A percentile compares a stretch with the other conserved stretches of the same genome.
These are phyloP conservation scores for Cynoglossus semilaevis DNA, from an alignment of 2,113 vertebrate species.

Conservation along the genomic window DNA sequence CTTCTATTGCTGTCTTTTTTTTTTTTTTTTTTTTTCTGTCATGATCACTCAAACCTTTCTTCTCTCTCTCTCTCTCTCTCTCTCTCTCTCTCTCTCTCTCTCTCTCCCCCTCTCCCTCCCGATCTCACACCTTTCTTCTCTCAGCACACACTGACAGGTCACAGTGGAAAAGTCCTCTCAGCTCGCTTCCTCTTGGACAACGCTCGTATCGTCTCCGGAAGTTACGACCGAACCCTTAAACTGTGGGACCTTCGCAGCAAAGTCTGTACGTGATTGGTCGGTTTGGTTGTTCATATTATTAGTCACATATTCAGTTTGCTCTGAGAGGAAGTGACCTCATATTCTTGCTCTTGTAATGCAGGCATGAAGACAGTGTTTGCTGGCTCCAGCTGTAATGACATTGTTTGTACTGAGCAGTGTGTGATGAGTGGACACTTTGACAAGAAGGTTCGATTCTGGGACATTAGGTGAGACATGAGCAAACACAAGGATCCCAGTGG, in stretches of 20 bases:
- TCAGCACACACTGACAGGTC: slow-evolving; percentile 94
- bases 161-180: slow-evolving; percentile 94
- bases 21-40: too few species aligned
- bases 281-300: background rate
- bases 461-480: slow-evolving; percentile 84
- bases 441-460: slow-evolving; percentile 99
- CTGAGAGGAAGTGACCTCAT: background rate
- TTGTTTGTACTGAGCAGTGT: slow-evolving; percentile 97
- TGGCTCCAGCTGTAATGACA: slow-evolving; percentile 97
- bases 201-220: slow-evolving; percentile 94
- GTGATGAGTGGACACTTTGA: slow-evolving; percentile 99
- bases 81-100: too few species aligned
- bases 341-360: slow-evolving; percentile 51
- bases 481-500: too few species aligned
- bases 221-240: slow-evolving; percentile 96
- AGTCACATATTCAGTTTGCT: too few species aligned
- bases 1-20: too few species aligned
- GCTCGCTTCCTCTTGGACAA: slow-evolving; percentile 97
- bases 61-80: too few species aligned
- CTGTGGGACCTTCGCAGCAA: slow-evolving; percentile 98
- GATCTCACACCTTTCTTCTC: too few species aligned
- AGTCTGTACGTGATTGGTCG: slow-evolving; percentile 86
- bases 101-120: too few species aligned
- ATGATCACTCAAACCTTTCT: too few species aligned
- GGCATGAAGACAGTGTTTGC: slow-evolving; percentile 99